phyloP scores from a whole-genome alignment of 2,888 invertebrate species.

The Rhagonycha fulva region DNA sequence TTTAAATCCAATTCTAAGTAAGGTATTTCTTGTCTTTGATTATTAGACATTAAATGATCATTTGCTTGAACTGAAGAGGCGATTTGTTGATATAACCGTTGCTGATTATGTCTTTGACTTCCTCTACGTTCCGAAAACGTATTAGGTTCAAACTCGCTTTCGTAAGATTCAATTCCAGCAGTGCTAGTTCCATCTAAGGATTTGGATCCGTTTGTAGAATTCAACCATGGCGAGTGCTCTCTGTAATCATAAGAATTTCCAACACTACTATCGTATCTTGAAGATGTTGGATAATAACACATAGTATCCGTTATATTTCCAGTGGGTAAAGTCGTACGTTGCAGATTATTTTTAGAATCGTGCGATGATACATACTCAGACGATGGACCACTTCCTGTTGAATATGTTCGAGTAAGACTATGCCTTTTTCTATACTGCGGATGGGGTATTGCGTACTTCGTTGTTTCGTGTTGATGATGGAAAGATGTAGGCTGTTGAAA shows the following conservation, averaged over 20 bases:
- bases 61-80: slow-evolving; percentile 38
- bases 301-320: slow-evolving; percentile 79
- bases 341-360: slow-evolving; percentile 68
- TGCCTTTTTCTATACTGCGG: slow-evolving; percentile 44
- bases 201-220: slow-evolving; percentile 54
- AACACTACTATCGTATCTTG: slow-evolving; percentile 61
- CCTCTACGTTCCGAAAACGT: slow-evolving; percentile 47
- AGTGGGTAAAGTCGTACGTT: slow-evolving; percentile 71
- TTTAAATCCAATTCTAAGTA: slow-evolving; percentile 55
- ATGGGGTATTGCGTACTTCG: slow-evolving; percentile 54
- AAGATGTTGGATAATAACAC: slow-evolving; percentile 79
- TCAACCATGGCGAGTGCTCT: slow-evolving; percentile 61
- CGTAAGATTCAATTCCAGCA: slow-evolving; percentile 63
- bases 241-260: slow-evolving; percentile 61
- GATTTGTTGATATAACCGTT: slow-evolving; percentile 45
- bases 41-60: slow-evolving; percentile 48
- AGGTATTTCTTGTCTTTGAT: slow-evolving; percentile 53
- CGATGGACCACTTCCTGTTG: slow-evolving; percentile 55
- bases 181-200: slow-evolving; percentile 59
- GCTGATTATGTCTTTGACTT: slow-evolving; percentile 36
- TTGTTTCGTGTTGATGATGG: slow-evolving; percentile 61
- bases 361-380: slow-evolving; percentile 63
- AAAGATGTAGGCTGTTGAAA: slow-evolving; percentile 60
- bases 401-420: slow-evolving; percentile 62
- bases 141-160: slow-evolving; percentile 58